These are phyloP conservation scores for Zelleria hepariella DNA, from an alignment of 2,888 invertebrate genomes.

Conservation along the genomic window DNA sequence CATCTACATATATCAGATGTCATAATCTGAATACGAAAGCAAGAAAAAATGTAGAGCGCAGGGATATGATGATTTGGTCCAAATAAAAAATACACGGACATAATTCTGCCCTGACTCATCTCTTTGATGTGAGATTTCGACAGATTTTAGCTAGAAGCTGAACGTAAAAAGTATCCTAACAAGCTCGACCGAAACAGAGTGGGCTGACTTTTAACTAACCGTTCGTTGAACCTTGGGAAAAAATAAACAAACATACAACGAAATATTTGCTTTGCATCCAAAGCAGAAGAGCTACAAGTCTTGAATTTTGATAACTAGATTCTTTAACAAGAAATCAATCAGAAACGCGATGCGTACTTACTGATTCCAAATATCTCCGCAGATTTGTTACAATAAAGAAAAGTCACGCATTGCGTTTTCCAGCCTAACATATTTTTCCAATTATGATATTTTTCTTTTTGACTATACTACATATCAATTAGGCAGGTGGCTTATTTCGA, in stretches of 20 bases:
- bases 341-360: too few relatives aligned
- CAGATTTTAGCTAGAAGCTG: constrained; percentile 24
- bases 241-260: neutral
- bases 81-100: constrained; percentile 28
- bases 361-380: too few relatives aligned
- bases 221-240: neutral
- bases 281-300: neutral
- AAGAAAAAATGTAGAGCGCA: neutral
- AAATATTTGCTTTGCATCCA: neutral
- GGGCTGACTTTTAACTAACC: constrained; percentile 36
- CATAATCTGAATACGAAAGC: neutral
- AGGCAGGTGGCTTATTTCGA: too few relatives aligned
- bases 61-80: constrained; percentile 24
- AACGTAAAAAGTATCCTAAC: constrained; percentile 38
- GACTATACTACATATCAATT: too few relatives aligned
- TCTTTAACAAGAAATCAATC: too few relatives aligned
- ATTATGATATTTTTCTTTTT: too few relatives aligned
- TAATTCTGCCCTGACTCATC: constrained; percentile 25
- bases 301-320: too few relatives aligned
- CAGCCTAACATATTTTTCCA: too few relatives aligned
- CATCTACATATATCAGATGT: neutral
- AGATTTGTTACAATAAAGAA: too few relatives aligned
- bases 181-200: constrained; percentile 25
- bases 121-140: constrained; percentile 32
- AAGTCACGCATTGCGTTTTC: too few relatives aligned